Evolutionary conservation across 2,113 vertebrate genomes (phyloP).

Genomic region (Rhodinocichla rosea): DNA sequence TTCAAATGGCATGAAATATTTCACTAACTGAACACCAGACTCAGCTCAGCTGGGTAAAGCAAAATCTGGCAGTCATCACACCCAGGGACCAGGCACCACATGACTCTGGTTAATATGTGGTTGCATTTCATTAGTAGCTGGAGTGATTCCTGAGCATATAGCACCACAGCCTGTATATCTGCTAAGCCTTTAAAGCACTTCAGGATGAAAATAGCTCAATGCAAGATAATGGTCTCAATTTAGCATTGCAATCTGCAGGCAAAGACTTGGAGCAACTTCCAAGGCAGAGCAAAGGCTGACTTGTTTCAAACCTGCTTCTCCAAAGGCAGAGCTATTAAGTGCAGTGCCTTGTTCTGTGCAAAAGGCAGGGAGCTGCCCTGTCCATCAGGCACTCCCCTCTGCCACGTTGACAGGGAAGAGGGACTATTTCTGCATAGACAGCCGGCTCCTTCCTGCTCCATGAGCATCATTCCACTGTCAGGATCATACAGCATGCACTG

Average conservation of each 20-base stretch:
- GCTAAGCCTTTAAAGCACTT: slow-evolving; percentile 5
- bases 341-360: neutral
- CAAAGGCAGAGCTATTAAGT: neutral
- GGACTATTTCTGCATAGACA: neutral
- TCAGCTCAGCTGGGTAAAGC: neutral
- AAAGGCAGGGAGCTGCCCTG: neutral
- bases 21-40: neutral
- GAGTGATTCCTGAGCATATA: slow-evolving; percentile 12
- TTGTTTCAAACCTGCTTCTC: neutral
- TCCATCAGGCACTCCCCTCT: neutral
- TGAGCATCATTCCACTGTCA: accelerated
- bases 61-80: neutral
- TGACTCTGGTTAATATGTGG: neutral
- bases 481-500: accelerated
- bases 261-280: slow-evolving; percentile 19
- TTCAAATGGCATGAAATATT: neutral
- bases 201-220: slow-evolving; percentile 23
- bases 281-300: neutral
- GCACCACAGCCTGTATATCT: slow-evolving; percentile 8
- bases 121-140: slow-evolving; percentile 45
- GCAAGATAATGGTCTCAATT: slow-evolving; percentile 45
- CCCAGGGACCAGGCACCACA: neutral
- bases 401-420: neutral
- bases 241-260: slow-evolving; percentile 9
- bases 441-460: accelerated